phyloP scores from a whole-genome alignment of 2,888 invertebrate species.

The Cheilosia variabilis region DNA sequence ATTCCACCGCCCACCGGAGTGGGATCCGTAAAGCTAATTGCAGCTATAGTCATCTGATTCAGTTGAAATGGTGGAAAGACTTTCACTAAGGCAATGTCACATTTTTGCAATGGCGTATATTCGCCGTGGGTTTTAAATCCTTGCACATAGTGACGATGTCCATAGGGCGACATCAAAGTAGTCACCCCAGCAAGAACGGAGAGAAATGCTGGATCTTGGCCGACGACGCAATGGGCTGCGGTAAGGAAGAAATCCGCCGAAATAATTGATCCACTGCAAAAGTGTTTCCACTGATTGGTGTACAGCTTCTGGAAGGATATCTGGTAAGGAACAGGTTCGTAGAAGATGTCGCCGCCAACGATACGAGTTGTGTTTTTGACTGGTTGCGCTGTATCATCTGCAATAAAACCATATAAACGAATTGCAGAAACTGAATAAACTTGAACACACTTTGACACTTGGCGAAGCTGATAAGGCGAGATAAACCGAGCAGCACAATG shows the following conservation, averaged over 20 bases:
- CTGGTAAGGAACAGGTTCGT: conserved; percentile 78
- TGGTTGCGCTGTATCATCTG: background rate
- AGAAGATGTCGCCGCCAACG: conserved; percentile 24
- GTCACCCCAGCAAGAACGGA: conserved; percentile 80
- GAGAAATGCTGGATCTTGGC: conserved; percentile 78
- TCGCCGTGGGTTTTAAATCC: conserved; percentile 81
- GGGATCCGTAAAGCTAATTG: conserved; percentile 82
- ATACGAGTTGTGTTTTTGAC: background rate
- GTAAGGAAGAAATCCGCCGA: conserved; percentile 81
- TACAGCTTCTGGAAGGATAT: conserved; percentile 80
- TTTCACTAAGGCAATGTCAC: conserved; percentile 82
- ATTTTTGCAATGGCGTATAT: conserved; percentile 80
- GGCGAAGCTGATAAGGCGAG: background rate
- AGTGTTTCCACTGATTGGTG: conserved; percentile 79
- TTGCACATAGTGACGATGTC: conserved; percentile 79
- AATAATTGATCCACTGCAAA: conserved; percentile 82
- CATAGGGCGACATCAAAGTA: conserved; percentile 77
- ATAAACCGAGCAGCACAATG: conserved; percentile 1
- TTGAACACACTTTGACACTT: background rate
- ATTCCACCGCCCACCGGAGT: conserved; percentile 79
- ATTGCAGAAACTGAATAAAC: background rate
- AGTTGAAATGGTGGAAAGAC: conserved; percentile 80
- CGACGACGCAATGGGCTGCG: conserved; percentile 82
- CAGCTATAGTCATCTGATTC: conserved; percentile 80
- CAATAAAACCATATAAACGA: background rate